Evolutionary conservation across 2,888 invertebrate genomes (phyloP), one percentile per base, ranked within the genome.

Genomic region (Mesorhabditis sp.): DNA sequence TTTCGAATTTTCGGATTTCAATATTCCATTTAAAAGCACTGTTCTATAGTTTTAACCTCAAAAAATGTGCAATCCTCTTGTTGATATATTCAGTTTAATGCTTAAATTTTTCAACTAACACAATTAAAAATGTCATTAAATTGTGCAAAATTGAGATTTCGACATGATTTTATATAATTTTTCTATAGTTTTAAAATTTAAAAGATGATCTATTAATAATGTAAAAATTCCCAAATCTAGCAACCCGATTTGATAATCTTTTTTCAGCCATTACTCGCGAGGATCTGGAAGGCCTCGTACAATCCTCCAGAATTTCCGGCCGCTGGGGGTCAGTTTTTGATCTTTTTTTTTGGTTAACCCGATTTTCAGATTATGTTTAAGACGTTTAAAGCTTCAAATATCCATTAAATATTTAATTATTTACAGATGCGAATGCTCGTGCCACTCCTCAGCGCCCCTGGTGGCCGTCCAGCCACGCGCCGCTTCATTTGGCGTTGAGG

Each of bases 381-480:
- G 7, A n/a, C 58, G n/a, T 50, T 13, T 50, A 13, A 13, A 13
- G 10, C 58, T 50, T 10, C 7, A 50, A 50, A 10, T 50, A 50
- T 10, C 58, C n/a, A 50, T 50, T 13, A 50, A 50, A 50, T 50
- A 50, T 13, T 13, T 10, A 10, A 13, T 13, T 13, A 50, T 10
- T n/a, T 50, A 13, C n/a, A 50, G 58, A 50, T 50, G 58, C n/a
- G 58, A 50, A 50, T 50, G 58, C 58, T 50, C 58, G n/a, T 50
- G 58, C 58, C 58, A 50, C n/a, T 10, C 58, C 7, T 13, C 58
- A 50, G 58, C 58, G 7, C 58, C 58, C 7, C 58, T 50, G 10
- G 58, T 50, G 7, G 7, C 58, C 58, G 58, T 50, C n/a, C 58
- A 50, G 7, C 58, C 58, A 10, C 58, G 58, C 58, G n/a, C 58